These are phyloP conservation scores for Morelia viridis DNA, from an alignment of 2,797 vertebrate genomes.

Conservation along the genomic window DNA sequence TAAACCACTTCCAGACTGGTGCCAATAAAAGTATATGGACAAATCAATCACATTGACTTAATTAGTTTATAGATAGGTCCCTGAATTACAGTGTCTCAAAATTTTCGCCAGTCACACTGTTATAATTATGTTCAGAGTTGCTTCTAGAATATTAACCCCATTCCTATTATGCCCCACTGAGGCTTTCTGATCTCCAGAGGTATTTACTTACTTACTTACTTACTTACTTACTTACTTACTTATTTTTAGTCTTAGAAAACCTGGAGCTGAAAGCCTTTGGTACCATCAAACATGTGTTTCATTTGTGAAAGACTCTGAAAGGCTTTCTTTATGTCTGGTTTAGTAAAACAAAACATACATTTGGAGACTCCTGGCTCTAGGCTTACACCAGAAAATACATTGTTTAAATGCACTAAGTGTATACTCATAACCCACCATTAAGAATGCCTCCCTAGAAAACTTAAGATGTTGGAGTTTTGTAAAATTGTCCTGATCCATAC, in stretches of 20 bases:
- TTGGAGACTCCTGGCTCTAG: conserved; percentile 11
- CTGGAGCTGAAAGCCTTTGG: background rate
- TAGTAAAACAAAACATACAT: background rate
- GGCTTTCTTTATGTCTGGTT: conserved; percentile 10
- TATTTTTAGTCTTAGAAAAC: background rate
- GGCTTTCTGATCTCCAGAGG: too few relatives aligned
- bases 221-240: too few relatives aligned
- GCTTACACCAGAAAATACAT: conserved; percentile 2
- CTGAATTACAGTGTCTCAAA: background rate
- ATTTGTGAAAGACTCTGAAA: conserved; percentile 7
- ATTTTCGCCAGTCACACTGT: background rate
- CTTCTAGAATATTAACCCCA: too few relatives aligned
- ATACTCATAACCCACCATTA: too few relatives aligned
- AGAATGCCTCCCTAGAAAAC: too few relatives aligned
- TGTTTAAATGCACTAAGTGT: too few relatives aligned
- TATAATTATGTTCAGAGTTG: background rate
- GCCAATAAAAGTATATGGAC: background rate
- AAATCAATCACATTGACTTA: background rate
- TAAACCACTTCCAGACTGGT: background rate
- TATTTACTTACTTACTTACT: too few relatives aligned
- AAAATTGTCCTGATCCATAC: too few relatives aligned
- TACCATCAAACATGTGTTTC: conserved; percentile 14
- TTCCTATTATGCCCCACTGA: too few relatives aligned
- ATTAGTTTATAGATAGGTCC: background rate
- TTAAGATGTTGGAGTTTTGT: too few relatives aligned